phyloP scores from a whole-genome alignment of 2,888 invertebrate species.

The Diabrotica balteata region DNA sequence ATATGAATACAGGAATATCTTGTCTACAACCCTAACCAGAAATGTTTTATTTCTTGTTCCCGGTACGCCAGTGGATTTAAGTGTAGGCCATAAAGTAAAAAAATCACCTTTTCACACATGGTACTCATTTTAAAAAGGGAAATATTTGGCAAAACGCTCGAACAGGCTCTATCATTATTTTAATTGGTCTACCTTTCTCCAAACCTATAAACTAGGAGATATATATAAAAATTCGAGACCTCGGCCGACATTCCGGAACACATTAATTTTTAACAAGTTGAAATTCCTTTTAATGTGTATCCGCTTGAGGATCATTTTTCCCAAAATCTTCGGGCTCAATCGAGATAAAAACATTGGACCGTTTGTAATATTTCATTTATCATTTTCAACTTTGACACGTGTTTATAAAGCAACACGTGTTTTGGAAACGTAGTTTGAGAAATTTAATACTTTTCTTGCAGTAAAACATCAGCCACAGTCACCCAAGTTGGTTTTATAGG shows the following conservation, averaged over 20 bases:
- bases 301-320: conserved; percentile 40
- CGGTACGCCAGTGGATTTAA: background rate
- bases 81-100: conserved; percentile 23
- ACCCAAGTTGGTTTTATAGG: conserved; percentile 1
- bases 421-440: conserved; percentile 39
- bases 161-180: conserved; percentile 36
- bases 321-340: conserved; percentile 32
- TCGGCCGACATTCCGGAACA: conserved; percentile 38
- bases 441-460: conserved; percentile 44
- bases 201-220: conserved; percentile 36
- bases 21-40: too few species aligned
- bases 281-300: conserved; percentile 45
- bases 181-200: conserved; percentile 44
- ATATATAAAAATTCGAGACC: conserved; percentile 25
- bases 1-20: too few species aligned
- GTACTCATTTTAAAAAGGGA: conserved; percentile 23
- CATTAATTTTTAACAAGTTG: conserved; percentile 46
- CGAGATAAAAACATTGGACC: conserved; percentile 39
- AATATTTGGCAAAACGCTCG: conserved; percentile 35
- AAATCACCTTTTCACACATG: conserved; percentile 37
- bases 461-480: conserved; percentile 32
- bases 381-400: conserved; percentile 49
- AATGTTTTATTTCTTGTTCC: too few species aligned
- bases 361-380: conserved; percentile 46
- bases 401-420: conserved; percentile 50